Conservation (phyloP, 2,113 vertebrate species). For the Muntiacus reevesi region DNA sequence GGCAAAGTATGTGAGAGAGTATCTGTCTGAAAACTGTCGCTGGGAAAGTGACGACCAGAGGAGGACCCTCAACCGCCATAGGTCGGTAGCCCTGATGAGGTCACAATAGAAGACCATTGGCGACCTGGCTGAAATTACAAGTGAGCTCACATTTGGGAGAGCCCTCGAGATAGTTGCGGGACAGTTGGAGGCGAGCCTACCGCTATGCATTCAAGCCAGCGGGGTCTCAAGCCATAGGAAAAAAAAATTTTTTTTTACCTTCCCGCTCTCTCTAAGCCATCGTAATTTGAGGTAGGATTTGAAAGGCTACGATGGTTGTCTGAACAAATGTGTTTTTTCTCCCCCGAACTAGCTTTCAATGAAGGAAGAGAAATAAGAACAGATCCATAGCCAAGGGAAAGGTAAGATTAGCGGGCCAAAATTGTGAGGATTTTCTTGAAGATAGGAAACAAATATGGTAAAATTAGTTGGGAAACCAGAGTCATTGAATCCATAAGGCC, state of each 20-base stretch:
- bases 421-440: slow-evolving; percentile 5
- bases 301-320: not conserved
- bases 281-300: not conserved
- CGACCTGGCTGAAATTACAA: not conserved
- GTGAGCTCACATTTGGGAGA: not conserved
- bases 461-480: not conserved
- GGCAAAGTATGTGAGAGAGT: not conserved
- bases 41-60: not conserved
- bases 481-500: not conserved
- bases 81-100: not conserved
- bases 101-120: not conserved
- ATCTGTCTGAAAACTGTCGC: not conserved
- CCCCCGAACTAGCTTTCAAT: not conserved
- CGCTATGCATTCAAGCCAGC: not conserved
- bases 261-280: not conserved
- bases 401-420: not conserved
- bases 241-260: not conserved
- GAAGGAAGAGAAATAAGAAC: not conserved
- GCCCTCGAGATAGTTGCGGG: not conserved
- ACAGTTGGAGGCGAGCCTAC: not conserved
- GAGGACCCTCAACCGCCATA: not conserved
- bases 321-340: not conserved
- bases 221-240: not conserved
- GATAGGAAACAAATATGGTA: not conserved
- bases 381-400: not conserved